Evolutionary conservation across 1,140 invertebrate species (phyloP).

Genomic region (Brachionus rubens): DNA sequence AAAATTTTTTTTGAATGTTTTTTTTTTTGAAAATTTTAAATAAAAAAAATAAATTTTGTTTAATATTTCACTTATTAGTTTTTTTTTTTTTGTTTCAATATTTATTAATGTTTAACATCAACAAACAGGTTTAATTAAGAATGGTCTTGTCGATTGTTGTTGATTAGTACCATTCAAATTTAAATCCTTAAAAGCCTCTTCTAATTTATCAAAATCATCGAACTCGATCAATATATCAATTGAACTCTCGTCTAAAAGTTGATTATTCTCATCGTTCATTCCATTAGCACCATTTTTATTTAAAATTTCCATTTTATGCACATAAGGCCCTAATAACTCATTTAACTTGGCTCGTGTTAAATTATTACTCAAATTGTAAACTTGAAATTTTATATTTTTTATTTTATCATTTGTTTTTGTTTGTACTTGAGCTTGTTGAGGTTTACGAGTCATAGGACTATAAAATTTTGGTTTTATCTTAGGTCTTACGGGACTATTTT

Average conservation of each 20-base stretch:
- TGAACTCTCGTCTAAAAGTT: not conserved
- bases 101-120: not conserved
- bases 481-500: not conserved
- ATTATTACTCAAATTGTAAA: constrained; percentile 37
- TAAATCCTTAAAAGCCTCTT: constrained; percentile 35
- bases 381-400: constrained; percentile 44
- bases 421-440: not conserved
- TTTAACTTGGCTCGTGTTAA: constrained; percentile 19
- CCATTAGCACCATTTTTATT: not conserved
- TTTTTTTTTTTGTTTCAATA: not conserved
- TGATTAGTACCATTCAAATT: not conserved
- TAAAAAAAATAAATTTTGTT: constrained; percentile 25
- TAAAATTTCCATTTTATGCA: constrained; percentile 21
- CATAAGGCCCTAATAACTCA: constrained; percentile 8
- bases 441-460: not conserved
- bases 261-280: not conserved
- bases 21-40: constrained; percentile 28
- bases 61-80: constrained; percentile 32
- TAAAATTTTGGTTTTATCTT: not conserved
- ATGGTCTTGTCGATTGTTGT: not conserved
- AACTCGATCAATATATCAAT: constrained; percentile 41
- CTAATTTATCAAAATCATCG: constrained; percentile 32
- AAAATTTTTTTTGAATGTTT: not conserved
- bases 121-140: constrained; percentile 25
- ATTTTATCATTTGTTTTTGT: not conserved